These are phyloP conservation scores for Microcebus jonahi DNA, from an alignment of 2,113 vertebrate species.

Conservation along the genomic window DNA sequence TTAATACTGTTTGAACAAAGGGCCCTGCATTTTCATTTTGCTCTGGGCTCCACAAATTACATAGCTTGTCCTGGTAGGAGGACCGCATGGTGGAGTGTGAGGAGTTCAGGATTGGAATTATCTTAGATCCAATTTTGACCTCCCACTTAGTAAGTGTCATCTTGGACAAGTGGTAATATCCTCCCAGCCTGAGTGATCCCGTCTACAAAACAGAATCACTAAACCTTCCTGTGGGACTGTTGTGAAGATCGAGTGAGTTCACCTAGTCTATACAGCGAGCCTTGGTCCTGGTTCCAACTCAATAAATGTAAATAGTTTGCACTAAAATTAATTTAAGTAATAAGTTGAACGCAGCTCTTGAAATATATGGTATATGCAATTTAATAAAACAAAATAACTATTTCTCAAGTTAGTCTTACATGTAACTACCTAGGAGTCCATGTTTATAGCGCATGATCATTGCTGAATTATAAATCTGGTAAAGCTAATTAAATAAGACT, in stretches of 20 bases:
- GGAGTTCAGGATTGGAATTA: not conserved
- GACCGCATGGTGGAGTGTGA: fast-evolving
- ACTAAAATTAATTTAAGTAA: not conserved
- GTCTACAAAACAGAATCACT: not conserved
- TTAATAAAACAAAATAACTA: not conserved
- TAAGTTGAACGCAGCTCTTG: not conserved
- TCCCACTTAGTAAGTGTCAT: not conserved
- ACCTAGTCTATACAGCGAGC: fast-evolving
- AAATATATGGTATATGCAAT: fast-evolving
- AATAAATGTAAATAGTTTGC: not conserved
- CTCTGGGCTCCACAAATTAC: fast-evolving
- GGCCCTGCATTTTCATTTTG: not conserved
- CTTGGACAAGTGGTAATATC: not conserved
- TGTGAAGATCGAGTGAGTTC: not conserved
- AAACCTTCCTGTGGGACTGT: fast-evolving
- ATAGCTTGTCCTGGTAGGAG: not conserved
- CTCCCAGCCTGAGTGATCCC: too few relatives aligned
- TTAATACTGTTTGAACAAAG: not conserved
- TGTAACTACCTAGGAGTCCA: not conserved
- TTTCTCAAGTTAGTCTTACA: not conserved
- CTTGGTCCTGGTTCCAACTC: not conserved
- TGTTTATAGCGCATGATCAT: not conserved
- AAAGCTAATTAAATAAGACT: not conserved
- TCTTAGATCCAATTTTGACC: not conserved
- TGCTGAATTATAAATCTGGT: not conserved